Conservation (phyloP, 2,888 invertebrate genomes). For the Ennomos quercinarius region DNA sequence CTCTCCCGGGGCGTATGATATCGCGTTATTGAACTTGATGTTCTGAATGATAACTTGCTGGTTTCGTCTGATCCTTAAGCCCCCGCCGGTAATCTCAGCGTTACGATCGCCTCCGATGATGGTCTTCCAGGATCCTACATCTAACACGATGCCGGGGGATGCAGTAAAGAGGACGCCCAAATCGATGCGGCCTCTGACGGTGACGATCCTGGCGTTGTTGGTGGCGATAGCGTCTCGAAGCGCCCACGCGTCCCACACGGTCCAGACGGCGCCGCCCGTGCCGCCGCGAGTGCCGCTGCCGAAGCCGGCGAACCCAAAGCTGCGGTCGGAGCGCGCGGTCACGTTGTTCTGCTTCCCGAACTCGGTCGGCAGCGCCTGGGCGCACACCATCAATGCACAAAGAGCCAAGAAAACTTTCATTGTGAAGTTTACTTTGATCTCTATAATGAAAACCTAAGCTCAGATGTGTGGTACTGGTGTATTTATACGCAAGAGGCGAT, state of each 20-base stretch:
- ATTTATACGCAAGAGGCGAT: too few species aligned
- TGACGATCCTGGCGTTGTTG: not conserved
- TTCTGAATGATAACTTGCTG: constrained; percentile 34
- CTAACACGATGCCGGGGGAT: not conserved
- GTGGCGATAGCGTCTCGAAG: constrained; percentile 1
- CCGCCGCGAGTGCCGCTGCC: constrained; percentile 3
- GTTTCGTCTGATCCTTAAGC: constrained; percentile 21
- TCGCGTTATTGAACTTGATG: constrained; percentile 32
- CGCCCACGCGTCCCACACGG: not conserved
- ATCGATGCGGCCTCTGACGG: constrained; percentile 3
- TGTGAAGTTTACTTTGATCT: not conserved
- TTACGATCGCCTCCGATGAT: constrained; percentile 2
- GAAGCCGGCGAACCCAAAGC: not conserved
- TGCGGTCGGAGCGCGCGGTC: not conserved
- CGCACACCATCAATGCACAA: too few species aligned
- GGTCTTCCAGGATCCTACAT: constrained; percentile 3
- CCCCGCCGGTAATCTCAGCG: constrained; percentile 33
- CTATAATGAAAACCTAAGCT: not conserved
- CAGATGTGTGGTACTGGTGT: too few species aligned
- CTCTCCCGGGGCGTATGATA: constrained; percentile 33
- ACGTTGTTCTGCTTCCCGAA: not conserved
- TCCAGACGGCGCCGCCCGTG: not conserved
- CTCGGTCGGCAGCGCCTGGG: not conserved
- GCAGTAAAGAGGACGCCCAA: not conserved
- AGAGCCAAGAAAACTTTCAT: too few species aligned